Evolutionary conservation across 2,113 vertebrate genomes (phyloP), one percentile per base, ranked within the genome.

Genomic region (Sphaerodactylus townsendi): DNA sequence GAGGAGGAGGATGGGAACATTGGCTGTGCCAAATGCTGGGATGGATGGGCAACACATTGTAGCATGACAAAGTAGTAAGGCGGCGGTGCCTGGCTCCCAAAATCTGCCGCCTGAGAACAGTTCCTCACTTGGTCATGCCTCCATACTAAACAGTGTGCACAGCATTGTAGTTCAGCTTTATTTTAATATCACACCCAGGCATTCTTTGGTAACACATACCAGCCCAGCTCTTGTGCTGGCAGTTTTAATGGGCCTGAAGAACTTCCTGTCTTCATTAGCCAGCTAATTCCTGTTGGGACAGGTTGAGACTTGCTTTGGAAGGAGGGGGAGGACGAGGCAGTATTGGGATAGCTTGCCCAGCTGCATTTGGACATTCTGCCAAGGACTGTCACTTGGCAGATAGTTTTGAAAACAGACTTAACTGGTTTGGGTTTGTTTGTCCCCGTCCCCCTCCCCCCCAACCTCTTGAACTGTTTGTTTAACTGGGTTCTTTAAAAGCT

Each of bases 301-400:
- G n/a, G 83, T 79, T 79, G 66, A 64, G 64, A 39, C 76, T 79
- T 85, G 76, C 62, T 78, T 79, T 78, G 66, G 41, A 76, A 85
- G 68, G 56, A 48, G 53, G 14, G n/a, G n/a, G 21, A 46, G 64
- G 39, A 41, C 2, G 19, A 78, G 53, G 9, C 5, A 39, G 46
- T 56, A 37, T 77, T 30, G 50, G 28, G 35, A 64, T 37, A 85
- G n/a, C 23, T 56, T 79, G 50, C 19, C 75, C 50, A 59, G 33
- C 30, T 78, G 50, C 33, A 19, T 68, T 23, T 7, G 39, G 76
- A 48, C 59, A 78, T n/a, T 37, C 41, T 72, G 25, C 39, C 73
- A 77, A 83, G n/a, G 25, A 68, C 50, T 53, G 35, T 66, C 50
- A 44, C 30, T 14, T 59, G 65, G 28, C 65, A 62, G 74, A n/a